Percentiles rank a stretch among this genome's conserved stretches.
Conservation (phyloP, 2,888 invertebrate genomes). For the Serrognathus titanus region DNA sequence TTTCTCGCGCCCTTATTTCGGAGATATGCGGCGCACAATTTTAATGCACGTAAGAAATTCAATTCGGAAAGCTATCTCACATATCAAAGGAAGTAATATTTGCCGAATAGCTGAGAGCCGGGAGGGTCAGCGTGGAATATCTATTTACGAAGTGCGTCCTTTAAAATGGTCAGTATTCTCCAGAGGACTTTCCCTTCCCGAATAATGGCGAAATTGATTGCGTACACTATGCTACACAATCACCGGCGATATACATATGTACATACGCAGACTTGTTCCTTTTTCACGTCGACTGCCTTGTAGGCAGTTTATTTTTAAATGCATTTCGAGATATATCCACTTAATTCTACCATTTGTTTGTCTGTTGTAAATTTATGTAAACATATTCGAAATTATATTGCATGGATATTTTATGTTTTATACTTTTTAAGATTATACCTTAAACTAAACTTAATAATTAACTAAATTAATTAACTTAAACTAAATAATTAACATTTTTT, state of each 20-base stretch:
- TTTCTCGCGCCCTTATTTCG: no score
- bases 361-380: no score
- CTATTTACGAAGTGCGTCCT: slow-evolving; percentile 47
- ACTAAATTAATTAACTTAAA: no score
- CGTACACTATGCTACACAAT: slow-evolving; percentile 47
- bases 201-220: slow-evolving; percentile 50
- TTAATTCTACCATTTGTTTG: no score
- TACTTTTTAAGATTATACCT: no score
- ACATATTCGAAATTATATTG: no score
- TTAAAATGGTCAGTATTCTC: slow-evolving; percentile 50
- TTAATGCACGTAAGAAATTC: slow-evolving; percentile 40
- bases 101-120: slow-evolving; percentile 35
- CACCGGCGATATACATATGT: slow-evolving; percentile 39
- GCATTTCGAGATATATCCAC: no score
- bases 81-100: slow-evolving; percentile 51
- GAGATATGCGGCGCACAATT: slow-evolving; percentile 17
- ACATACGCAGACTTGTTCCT: slow-evolving; percentile 9
- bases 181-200: slow-evolving; percentile 35
- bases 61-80: slow-evolving; percentile 44
- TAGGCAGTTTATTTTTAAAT: no score
- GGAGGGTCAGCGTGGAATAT: slow-evolving; percentile 42
- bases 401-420: no score
- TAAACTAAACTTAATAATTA: no score
- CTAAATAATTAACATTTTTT: no score
- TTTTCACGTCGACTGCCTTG: no score